Conservation (phyloP, 2,797 vertebrate genomes). For the Bryconaethiops microstoma region DNA sequence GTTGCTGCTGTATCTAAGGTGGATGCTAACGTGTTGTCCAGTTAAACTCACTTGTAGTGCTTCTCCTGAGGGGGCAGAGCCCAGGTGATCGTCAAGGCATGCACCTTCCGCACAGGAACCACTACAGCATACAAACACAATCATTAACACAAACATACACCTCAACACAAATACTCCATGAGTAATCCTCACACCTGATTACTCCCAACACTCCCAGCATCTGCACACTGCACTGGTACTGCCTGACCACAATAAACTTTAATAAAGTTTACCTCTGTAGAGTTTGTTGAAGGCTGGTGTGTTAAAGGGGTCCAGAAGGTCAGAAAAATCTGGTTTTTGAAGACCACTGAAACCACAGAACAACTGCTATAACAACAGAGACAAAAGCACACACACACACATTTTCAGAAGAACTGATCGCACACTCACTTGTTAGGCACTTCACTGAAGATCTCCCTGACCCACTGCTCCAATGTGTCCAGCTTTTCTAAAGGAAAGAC, state of each 20-base stretch:
- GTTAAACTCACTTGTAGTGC: constrained; percentile 85
- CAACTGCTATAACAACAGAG: no score
- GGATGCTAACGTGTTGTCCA: no score
- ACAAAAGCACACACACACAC: no score
- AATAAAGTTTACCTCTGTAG: constrained; percentile 83
- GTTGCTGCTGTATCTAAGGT: no score
- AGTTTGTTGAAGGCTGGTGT: constrained; percentile 90
- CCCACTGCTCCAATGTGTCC: constrained; percentile 94
- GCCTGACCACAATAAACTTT: background rate
- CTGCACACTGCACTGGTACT: no score
- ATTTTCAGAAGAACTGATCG: no score
- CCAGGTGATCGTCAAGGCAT: constrained; percentile 93
- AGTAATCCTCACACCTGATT: no score
- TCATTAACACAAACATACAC: no score
- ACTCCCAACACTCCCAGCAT: no score
- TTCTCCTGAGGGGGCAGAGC: constrained; percentile 91
- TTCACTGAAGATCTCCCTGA: constrained; percentile 89
- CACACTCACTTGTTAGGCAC: constrained; percentile 92
- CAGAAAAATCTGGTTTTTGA: constrained; percentile 83
- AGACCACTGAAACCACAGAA: constrained; percentile 71
- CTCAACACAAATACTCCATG: no score
- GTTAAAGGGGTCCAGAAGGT: constrained; percentile 89
- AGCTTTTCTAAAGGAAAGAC: constrained; percentile 79
- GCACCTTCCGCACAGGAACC: constrained; percentile 92
- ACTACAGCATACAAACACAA: constrained; percentile 72